A percentile compares a stretch with the other conserved stretches of the same genome.
These are phyloP conservation scores for western clawed frog (Xenopus tropicalis) DNA, from an alignment of 2,113 vertebrate species.

Conservation along the genomic window UCB_Xtro_10.0 CM004450.2:78480501-78481000, in stretches of 20 bases:
- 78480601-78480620: constrained; percentile 80
- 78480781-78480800: constrained; percentile 60
- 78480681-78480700: constrained; percentile 70
- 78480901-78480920: too few relatives aligned
- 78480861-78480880: too few relatives aligned
- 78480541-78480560: not conserved
- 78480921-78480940: too few relatives aligned
- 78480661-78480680: constrained; percentile 78
- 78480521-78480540: too few relatives aligned
- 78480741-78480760: constrained; percentile 83
- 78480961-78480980: too few relatives aligned
- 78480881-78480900: too few relatives aligned
- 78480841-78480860: not conserved
- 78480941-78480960: too few relatives aligned
- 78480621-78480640: constrained; percentile 77
- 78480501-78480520: too few relatives aligned
- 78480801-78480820: not conserved
- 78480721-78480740: constrained; percentile 85
- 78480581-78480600: constrained; percentile 75
- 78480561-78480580: constrained; percentile 79
- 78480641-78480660: constrained; percentile 73
- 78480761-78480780: constrained; percentile 94
- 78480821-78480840: too few relatives aligned
- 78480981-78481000: too few relatives aligned
- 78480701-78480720: constrained; percentile 78